Evolutionary conservation across 2,888 invertebrate genomes (phyloP), one percentile per base, ranked within the genome.

Genomic region (Cylindroiulus punctatus): DNA sequence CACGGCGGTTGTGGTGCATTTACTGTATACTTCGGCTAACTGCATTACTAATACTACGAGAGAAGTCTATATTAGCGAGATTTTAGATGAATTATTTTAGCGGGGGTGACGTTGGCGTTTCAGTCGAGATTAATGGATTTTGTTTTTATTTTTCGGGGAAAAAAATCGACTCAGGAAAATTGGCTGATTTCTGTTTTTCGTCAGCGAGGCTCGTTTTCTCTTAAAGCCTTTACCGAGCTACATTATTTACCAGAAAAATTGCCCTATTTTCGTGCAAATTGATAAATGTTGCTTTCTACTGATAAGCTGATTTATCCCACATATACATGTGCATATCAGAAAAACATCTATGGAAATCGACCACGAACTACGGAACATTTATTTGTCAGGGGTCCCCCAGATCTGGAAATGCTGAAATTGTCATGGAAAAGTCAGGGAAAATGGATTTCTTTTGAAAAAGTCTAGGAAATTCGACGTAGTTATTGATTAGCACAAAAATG

Each of bases 81-180:
- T 76, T 76, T 76, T 76, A 76, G 76, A 76, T 76, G 76, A 76
- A 76, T 76, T 76, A 76, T 76, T 76, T 76, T 76, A 76, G 30
- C 22, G 30, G 22, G 76, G 76, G 26, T 76, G 76, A 76, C 76
- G 76, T 76, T 26, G 76, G 76, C 76, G 30, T 12, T 76, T 1
- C 76, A 14, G 76, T 76, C 76, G 76, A 76, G 76, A 76, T 76
- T 76, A 76, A 76, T 76, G 76, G 65, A 30, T 4, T 30, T 76
- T 76, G 22, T 76, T 76, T 22, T 30, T 76, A 5, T 76, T 76
- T 76, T 22, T 10, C 19, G 65, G 65, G n/a, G n/a, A n/a, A n/a
- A 22, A 65, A 65, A 65, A 0, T 65, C 65, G 26, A 65, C 65
- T 76, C 22, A 0, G 76, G 76, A 10, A 76, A 76, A 76, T 76